phyloP scores from a whole-genome alignment of 2,113 vertebrate genomes.

The Sclerurus mexicanus region DNA sequence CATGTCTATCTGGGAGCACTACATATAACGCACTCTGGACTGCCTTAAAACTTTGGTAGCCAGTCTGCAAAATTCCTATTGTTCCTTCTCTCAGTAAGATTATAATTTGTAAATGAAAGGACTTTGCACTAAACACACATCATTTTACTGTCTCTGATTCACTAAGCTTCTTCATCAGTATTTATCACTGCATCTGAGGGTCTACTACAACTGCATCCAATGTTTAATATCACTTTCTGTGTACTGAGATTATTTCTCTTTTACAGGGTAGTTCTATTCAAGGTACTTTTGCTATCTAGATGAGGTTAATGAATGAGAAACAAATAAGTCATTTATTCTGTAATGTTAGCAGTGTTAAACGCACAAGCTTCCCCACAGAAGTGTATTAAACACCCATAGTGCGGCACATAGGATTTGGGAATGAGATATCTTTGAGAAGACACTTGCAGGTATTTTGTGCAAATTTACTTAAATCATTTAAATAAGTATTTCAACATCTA shows the following conservation, averaged over 20 bases:
- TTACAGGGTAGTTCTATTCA: neutral
- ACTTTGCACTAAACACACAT: neutral
- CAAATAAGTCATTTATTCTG: neutral
- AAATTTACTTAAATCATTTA: neutral
- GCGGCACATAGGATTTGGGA: neutral
- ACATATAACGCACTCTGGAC: neutral
- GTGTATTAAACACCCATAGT: neutral
- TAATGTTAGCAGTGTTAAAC: neutral
- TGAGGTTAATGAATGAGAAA: neutral
- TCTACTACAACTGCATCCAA: neutral
- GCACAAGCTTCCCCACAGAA: neutral
- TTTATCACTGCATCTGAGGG: neutral
- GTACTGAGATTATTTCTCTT: neutral
- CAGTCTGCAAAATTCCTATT: neutral
- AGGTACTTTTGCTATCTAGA: neutral
- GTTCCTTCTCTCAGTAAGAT: neutral
- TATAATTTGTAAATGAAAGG: neutral
- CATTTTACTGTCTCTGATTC: neutral
- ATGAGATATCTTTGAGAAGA: neutral
- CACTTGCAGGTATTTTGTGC: neutral
- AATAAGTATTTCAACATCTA: neutral
- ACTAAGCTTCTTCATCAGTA: neutral
- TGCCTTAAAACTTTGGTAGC: neutral
- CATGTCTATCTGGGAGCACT: neutral
- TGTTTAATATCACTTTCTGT: neutral